A percentile compares a stretch with the other conserved stretches of the same genome.
phyloP scores from a whole-genome alignment of 2,113 vertebrate species.

The Numenius arquata region DNA sequence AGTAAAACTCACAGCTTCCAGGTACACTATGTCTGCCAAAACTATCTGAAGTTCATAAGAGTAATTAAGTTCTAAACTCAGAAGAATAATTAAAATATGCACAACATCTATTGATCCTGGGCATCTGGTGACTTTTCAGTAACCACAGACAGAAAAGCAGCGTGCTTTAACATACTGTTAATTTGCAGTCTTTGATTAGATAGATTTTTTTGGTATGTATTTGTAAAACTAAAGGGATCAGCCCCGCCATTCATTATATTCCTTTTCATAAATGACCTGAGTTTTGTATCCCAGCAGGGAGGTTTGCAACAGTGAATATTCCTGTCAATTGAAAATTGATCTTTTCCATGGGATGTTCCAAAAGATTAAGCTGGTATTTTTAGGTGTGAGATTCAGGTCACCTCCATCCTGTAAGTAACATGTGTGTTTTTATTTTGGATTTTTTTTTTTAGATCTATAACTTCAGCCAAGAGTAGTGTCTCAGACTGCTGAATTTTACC shows the following conservation, averaged over 20 bases:
- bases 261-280: slow-evolving; percentile 10
- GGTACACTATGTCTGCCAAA: slow-evolving; percentile 38
- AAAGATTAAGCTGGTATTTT: slow-evolving; percentile 33
- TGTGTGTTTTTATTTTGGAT: background rate
- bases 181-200: slow-evolving; percentile 38
- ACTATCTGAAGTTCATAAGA: slow-evolving; percentile 35
- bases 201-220: background rate
- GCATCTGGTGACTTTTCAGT: slow-evolving; percentile 51
- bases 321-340: slow-evolving; percentile 45
- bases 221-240: background rate
- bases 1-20: slow-evolving; percentile 15
- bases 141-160: background rate
- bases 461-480: background rate
- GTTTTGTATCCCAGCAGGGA: slow-evolving; percentile 24
- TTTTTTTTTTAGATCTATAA: background rate
- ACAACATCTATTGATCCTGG: slow-evolving; percentile 46
- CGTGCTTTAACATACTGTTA: background rate
- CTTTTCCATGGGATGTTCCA: slow-evolving; percentile 17
- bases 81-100: slow-evolving; percentile 54
- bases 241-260: background rate
- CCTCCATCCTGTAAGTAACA: background rate
- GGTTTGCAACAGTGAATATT: slow-evolving; percentile 2
- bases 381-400: background rate
- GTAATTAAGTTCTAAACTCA: slow-evolving; percentile 49
- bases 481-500: background rate